A percentile compares a stretch with the other conserved stretches of the same genome.
Evolutionary conservation across 1,140 invertebrate genomes (phyloP).

Genomic region (Lordiphosa mommai): DNA sequence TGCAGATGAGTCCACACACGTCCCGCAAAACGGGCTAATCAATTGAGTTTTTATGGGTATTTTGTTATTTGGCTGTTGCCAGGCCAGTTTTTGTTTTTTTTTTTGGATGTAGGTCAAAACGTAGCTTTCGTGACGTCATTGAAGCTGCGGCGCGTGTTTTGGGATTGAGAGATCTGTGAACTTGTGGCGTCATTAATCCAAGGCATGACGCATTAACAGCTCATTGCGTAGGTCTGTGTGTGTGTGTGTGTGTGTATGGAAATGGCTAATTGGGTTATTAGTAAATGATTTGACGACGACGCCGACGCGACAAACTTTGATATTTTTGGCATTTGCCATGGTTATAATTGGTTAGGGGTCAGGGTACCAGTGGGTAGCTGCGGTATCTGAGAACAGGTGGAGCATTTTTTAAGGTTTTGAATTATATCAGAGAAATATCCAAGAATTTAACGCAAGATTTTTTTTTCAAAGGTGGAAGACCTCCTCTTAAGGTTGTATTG

Average conservation of each 20-base stretch:
- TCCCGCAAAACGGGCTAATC: conserved; percentile 20
- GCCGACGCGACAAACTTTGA: conserved; percentile 20
- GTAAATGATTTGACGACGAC: conserved; percentile 46
- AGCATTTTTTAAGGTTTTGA: too few species aligned
- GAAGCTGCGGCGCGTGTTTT: conserved; percentile 29
- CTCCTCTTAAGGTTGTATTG: too few species aligned
- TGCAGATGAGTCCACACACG: conserved; percentile 26
- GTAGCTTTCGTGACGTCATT: conserved; percentile 50
- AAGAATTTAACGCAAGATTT: too few species aligned
- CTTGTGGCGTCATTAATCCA: conserved; percentile 7
- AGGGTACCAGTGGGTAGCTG: neutral
- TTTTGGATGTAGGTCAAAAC: conserved; percentile 42
- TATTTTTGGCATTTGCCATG: conserved; percentile 43
- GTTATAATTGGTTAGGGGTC: conserved; percentile 46
- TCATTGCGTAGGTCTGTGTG: conserved; percentile 46
- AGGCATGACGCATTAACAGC: conserved; percentile 44
- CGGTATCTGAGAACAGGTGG: too few species aligned
- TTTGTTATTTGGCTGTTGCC: conserved; percentile 5
- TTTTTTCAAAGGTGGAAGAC: too few species aligned
- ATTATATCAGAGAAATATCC: too few species aligned
- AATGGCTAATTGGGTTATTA: conserved; percentile 69
- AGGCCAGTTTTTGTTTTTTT: neutral
- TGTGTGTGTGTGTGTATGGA: conserved; percentile 1
- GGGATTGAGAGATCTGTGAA: neutral
- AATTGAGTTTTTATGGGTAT: conserved; percentile 31